Evolutionary conservation across 1,140 invertebrate species (phyloP).

Genomic region (Apolygus lucorum): DNA sequence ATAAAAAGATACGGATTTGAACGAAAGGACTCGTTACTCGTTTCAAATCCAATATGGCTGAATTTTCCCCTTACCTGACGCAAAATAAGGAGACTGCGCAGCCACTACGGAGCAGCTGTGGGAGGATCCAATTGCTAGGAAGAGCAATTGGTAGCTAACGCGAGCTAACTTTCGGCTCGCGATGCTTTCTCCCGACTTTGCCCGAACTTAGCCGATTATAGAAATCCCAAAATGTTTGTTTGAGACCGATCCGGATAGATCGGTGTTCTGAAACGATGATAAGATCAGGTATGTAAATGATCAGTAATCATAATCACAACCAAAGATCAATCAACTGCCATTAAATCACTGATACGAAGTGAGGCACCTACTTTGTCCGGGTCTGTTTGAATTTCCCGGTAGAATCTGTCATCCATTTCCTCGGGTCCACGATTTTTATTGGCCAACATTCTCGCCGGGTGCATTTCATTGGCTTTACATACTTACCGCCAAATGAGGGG

Average conservation of each 20-base stretch:
- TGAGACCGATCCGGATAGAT: not conserved
- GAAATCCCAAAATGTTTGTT: not conserved
- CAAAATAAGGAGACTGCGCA: slow-evolving; percentile 34
- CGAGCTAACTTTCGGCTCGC: not conserved
- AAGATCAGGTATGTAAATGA: too few relatives aligned
- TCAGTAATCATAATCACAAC: not conserved
- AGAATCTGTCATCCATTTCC: too few relatives aligned
- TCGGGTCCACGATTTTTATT: too few relatives aligned
- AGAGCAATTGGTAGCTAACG: not conserved
- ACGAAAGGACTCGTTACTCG: slow-evolving; percentile 32
- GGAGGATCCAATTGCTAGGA: not conserved
- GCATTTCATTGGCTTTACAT: too few relatives aligned
- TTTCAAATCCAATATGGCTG: slow-evolving; percentile 36
- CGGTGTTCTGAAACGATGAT: too few relatives aligned
- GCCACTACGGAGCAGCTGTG: slow-evolving; percentile 21
- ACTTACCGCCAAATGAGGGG: too few relatives aligned
- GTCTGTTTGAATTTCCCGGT: not conserved
- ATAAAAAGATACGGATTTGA: not conserved
- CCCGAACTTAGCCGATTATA: not conserved
- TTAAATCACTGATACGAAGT: too few relatives aligned
- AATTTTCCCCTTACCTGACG: slow-evolving; percentile 33
- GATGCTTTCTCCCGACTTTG: not conserved
- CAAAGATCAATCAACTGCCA: not conserved
- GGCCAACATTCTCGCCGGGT: too few relatives aligned
- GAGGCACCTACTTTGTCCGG: not conserved